Percentiles rank a stretch among this genome's conserved stretches.
These are phyloP conservation scores for Dendroctonus ponderosae DNA, from an alignment of 1,140 invertebrate species.

Conservation along the genomic window DNA sequence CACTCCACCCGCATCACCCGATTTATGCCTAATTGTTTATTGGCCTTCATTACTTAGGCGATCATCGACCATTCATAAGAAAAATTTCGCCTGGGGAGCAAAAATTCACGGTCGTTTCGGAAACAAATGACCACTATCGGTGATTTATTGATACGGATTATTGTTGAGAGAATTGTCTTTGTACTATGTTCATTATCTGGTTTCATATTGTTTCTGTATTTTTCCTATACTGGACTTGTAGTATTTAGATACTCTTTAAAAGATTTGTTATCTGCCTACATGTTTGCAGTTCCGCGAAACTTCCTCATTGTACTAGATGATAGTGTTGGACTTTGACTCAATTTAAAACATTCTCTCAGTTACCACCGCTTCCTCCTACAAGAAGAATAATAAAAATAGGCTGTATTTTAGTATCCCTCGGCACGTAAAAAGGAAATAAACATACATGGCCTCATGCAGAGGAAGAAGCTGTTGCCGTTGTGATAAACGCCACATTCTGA, in stretches of 20 bases:
- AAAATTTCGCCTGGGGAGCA: background rate
- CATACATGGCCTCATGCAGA: constrained; percentile 12
- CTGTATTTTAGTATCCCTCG: constrained; percentile 11
- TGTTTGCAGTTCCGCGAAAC: no score
- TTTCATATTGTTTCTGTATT: no score
- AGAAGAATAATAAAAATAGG: constrained; percentile 1
- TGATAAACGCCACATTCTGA: constrained; percentile 36
- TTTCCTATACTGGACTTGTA: no score
- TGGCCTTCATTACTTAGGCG: background rate
- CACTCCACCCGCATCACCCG: constrained; percentile 8
- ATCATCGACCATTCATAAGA: constrained; percentile 3
- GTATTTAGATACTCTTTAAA: no score
- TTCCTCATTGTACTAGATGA: no score
- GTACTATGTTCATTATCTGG: no score
- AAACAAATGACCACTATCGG: no score
- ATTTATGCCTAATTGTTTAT: constrained; percentile 14
- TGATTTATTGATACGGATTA: no score
- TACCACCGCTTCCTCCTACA: constrained; percentile 6
- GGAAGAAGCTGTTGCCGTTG: constrained; percentile 19
- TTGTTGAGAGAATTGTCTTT: no score
- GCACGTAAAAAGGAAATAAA: constrained; percentile 24
- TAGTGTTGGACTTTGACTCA: background rate
- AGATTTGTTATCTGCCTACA: no score
- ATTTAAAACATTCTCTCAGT: background rate
- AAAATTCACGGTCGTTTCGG: no score